Evolutionary conservation across 2,888 invertebrate species (phyloP), one percentile per base, ranked within the genome.

Genomic region (Arenicola marina): DNA sequence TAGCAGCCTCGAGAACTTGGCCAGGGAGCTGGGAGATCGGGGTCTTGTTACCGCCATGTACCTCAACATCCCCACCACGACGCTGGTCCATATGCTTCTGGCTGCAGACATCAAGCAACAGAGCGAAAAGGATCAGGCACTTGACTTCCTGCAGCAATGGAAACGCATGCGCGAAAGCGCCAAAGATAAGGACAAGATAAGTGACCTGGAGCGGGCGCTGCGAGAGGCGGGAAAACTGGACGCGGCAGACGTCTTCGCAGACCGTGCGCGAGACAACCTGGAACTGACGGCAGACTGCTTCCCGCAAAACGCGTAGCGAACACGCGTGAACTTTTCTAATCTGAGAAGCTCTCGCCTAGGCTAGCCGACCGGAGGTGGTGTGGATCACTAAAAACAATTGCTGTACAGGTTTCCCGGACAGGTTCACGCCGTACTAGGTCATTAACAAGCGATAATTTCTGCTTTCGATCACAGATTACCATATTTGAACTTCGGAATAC

Each of bases 191-290:
- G 48, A 48, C 26, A 48, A 48, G 48, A 24, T 48, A 24, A 7
- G 7, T 7, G 48, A 48, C 48, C 48, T 48, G 26, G 57, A 57
- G 46, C 44, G 45, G 29, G 46, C 29, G 2, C 43, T 57, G 57
- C 21, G 46, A 2, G 28, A 29, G 57, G 24, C n/a, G 1, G 46
- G 21, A 26, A 45, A 57, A 33, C 28, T 18, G 46, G 46, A 57
- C 57, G 33, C 33, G 44, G 46, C 57, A 1, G 57, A 43, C 31
- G n/a, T 57, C 2, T n/a, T 57, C 21, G 33, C 46, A 4, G 57
- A 29, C 29, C 21, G 43, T 0, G 31, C 18, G n/a, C 45, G 43
- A 21, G 57, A 57, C 28, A 57, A 29, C 1, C 28, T 7, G 57
- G n/a, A 44, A n/a, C 46, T 44, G 45, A 29, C 57, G n/a, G 15